Percentiles rank a stretch among this genome's conserved stretches.
These are phyloP conservation scores for Yponomeuta sedellus DNA, from an alignment of 2,888 invertebrate genomes.

Conservation along the genomic window DNA sequence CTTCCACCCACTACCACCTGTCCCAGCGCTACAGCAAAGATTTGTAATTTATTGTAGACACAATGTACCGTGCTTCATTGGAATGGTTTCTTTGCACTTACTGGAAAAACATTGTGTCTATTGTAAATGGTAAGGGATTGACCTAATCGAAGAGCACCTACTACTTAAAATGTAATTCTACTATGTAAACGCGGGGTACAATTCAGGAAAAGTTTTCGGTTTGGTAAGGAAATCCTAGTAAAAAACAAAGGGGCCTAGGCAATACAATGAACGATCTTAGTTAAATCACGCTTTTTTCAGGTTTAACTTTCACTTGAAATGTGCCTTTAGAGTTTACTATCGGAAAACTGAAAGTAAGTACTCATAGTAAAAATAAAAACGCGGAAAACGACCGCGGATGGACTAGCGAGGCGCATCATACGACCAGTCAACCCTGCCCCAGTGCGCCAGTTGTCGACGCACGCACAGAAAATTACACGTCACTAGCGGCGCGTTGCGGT, in stretches of 20 bases:
- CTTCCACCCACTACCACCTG: slow-evolving; percentile 54
- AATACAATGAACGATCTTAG: neutral
- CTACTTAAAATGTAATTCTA: no score
- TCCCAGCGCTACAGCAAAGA: slow-evolving; percentile 37
- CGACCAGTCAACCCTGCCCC: slow-evolving; percentile 24
- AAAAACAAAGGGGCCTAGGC: no score
- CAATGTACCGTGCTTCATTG: neutral
- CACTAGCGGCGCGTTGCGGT: slow-evolving; percentile 13
- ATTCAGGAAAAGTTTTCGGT: no score
- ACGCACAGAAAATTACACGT: slow-evolving; percentile 21
- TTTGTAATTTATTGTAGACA: slow-evolving; percentile 5
- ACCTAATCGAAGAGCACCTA: no score
- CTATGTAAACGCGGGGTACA: no score
- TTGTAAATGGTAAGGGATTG: no score
- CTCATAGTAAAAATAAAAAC: neutral
- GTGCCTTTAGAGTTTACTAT: neutral
- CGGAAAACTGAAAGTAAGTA: neutral
- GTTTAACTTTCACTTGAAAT: neutral
- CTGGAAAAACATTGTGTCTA: neutral
- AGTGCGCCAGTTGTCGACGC: slow-evolving; percentile 37
- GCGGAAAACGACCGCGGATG: neutral
- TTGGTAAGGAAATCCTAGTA: no score
- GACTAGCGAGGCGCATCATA: neutral
- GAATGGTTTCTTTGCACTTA: neutral
- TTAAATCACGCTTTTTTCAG: neutral